phyloP scores from a whole-genome alignment of 2,888 invertebrate genomes.

The Morpho deidamia region DNA sequence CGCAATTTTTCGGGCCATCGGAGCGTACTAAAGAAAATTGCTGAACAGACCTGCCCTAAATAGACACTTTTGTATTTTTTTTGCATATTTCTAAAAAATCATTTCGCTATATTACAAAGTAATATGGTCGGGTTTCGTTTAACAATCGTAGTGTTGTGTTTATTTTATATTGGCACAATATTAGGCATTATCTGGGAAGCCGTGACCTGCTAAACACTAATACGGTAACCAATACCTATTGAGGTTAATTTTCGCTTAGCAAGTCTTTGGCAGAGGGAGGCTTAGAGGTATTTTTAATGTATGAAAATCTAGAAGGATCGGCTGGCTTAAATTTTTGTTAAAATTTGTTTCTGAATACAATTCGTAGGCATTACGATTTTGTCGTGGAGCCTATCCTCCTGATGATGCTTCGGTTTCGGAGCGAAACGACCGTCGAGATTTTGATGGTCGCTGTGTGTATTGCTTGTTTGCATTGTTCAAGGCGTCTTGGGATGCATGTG shows the following conservation, averaged over 20 bases:
- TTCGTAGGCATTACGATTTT: no score
- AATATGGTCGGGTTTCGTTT: slow-evolving; percentile 34
- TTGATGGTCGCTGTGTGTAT: no score
- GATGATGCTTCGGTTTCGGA: no score
- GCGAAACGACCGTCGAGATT: no score
- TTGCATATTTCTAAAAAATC: slow-evolving; percentile 24
- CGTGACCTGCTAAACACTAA: slow-evolving; percentile 59
- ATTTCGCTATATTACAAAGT: slow-evolving; percentile 11
- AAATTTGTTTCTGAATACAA: no score
- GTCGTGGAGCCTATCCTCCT: no score
- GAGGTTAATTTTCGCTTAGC: slow-evolving; percentile 48
- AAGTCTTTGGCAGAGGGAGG: slow-evolving; percentile 26
- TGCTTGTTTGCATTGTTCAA: no score
- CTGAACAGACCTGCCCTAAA: slow-evolving; percentile 50
- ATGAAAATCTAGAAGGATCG: neutral
- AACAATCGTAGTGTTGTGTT: slow-evolving; percentile 17
- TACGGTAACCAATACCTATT: slow-evolving; percentile 44
- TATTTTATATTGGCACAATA: slow-evolving; percentile 33
- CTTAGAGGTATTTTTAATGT: slow-evolving; percentile 6
- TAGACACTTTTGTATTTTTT: slow-evolving; percentile 41
- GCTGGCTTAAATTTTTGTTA: no score
- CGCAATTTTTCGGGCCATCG: slow-evolving; percentile 67
- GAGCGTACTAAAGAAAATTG: slow-evolving; percentile 71
- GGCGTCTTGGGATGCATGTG: no score
- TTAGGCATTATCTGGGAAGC: slow-evolving; percentile 51